Evolutionary conservation across 2,888 invertebrate genomes (phyloP).

Genomic region (Leucozona laternaria): DNA sequence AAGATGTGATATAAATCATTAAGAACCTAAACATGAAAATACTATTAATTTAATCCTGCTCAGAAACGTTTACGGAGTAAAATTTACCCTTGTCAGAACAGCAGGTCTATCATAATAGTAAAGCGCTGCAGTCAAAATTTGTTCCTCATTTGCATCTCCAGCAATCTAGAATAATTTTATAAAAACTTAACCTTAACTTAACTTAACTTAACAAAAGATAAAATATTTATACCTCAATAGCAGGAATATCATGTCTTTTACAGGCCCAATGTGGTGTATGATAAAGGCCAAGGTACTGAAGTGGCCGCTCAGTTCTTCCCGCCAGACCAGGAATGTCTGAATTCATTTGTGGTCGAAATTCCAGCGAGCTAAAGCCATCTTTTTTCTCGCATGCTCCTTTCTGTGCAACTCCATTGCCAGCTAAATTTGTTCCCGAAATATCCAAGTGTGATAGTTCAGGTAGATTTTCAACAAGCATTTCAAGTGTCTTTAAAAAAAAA

Average conservation of each 20-base stretch:
- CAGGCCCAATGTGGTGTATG: constrained; percentile 95
- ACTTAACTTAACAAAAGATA: neutral
- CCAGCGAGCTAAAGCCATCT: constrained; percentile 17
- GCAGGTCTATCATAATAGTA: constrained; percentile 94
- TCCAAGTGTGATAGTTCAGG: constrained; percentile 92
- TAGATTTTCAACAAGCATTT: constrained; percentile 89
- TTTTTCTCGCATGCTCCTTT: constrained; percentile 82
- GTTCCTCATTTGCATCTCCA: constrained; percentile 95
- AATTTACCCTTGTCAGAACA: constrained; percentile 86
- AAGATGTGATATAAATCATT: constrained; percentile 96
- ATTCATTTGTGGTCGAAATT: constrained; percentile 78
- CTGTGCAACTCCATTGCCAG: constrained; percentile 91
- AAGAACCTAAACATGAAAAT: constrained; percentile 86
- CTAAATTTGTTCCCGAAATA: constrained; percentile 98
- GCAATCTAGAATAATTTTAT: constrained; percentile 87
- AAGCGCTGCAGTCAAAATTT: constrained; percentile 93
- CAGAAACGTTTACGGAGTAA: neutral
- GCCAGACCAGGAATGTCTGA: constrained; percentile 94
- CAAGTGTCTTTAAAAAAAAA: constrained; percentile 83
- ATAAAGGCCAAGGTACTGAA: constrained; percentile 96
- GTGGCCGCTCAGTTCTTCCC: constrained; percentile 89
- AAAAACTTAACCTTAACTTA: neutral
- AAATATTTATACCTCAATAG: constrained; percentile 88
- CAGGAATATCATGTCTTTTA: constrained; percentile 95
- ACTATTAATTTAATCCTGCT: neutral